phyloP scores from a whole-genome alignment of 2,113 vertebrate species.

The Tricholaema leucomelas region DNA sequence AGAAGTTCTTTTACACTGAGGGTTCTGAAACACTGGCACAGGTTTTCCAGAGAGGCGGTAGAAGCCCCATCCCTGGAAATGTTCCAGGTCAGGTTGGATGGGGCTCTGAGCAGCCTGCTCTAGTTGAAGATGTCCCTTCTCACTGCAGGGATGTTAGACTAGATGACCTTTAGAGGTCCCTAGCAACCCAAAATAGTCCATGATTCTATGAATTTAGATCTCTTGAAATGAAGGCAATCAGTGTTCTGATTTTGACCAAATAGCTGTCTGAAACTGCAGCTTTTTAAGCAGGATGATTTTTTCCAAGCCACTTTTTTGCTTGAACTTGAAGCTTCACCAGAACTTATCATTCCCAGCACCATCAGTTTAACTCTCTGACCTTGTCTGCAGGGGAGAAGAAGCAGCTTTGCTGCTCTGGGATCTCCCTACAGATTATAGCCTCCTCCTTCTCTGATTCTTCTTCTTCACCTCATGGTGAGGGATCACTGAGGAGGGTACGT shows the following conservation, averaged over 20 bases:
- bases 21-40: not conserved
- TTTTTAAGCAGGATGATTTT: not conserved
- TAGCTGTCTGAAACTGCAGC: not conserved
- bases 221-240: not conserved
- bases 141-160: not conserved
- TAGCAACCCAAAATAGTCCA: not conserved
- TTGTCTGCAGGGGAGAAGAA: not conserved
- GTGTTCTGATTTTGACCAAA: not conserved
- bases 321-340: not conserved
- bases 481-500: not conserved
- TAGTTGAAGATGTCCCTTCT: not conserved
- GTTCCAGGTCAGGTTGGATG: not conserved
- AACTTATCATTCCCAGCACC: not conserved
- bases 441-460: not conserved
- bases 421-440: not conserved
- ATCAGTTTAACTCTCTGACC: not conserved
- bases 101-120: not conserved
- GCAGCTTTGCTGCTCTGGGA: not conserved
- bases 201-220: not conserved
- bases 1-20: not conserved
- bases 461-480: fast-evolving
- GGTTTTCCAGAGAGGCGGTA: not conserved
- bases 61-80: not conserved
- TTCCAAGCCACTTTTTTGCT: not conserved
- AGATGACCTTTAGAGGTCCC: not conserved